Conservation (phyloP, 2,797 vertebrate species). For the Myotis pilosus region DNA sequence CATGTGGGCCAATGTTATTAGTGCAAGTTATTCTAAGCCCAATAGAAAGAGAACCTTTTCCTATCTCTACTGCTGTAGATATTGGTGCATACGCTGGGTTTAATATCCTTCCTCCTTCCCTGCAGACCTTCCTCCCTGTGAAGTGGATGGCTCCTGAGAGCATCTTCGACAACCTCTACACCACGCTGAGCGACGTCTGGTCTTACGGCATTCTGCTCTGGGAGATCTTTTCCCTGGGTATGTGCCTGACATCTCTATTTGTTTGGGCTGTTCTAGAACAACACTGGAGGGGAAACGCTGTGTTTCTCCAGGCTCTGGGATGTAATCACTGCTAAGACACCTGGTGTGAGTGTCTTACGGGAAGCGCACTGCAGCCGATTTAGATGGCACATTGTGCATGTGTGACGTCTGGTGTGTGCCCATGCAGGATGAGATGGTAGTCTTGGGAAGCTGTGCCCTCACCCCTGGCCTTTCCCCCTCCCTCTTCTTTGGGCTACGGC, state of each 20-base stretch:
- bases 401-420: fast-evolving
- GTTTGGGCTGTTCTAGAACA: not conserved
- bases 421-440: fast-evolving
- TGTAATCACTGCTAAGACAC: not conserved
- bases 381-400: fast-evolving
- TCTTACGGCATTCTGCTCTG: slow-evolving; percentile 98
- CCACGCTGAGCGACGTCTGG: slow-evolving; percentile 97
- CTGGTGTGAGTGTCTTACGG: not conserved
- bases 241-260: slow-evolving; percentile 46
- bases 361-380: not conserved
- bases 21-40: not conserved
- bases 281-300: not conserved
- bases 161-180: slow-evolving; percentile 99
- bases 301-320: not conserved
- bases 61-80: not conserved
- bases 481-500: not conserved
- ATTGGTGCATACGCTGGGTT: fast-evolving
- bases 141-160: slow-evolving; percentile 99
- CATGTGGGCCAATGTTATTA: not conserved
- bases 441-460: not conserved
- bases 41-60: no score
- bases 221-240: slow-evolving; percentile 99
- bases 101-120: not conserved
- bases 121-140: slow-evolving; percentile 96
- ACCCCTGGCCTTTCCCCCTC: not conserved